Conservation (phyloP, 2,797 vertebrate genomes). For the Coreius guichenoti region DNA sequence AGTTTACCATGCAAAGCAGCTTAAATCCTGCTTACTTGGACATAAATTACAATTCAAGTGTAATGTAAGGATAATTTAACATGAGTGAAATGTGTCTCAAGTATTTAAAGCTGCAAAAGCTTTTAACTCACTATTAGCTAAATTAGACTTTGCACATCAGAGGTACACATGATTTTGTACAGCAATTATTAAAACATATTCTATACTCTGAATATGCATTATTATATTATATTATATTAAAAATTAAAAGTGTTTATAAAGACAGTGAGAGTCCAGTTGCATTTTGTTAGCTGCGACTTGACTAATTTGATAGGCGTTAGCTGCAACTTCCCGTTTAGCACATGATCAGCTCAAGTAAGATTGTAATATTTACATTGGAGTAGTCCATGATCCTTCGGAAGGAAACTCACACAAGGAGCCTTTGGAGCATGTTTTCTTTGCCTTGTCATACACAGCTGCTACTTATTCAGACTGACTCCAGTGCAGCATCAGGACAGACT, state of each 20-base stretch:
- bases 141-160: constrained; percentile 15
- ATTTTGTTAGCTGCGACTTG: constrained; percentile 63
- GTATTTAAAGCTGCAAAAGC: constrained; percentile 28
- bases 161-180: background rate
- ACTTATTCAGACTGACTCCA: constrained; percentile 65
- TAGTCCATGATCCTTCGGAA: constrained; percentile 66
- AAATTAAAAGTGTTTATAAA: constrained; percentile 44
- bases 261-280: constrained; percentile 68
- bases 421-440: constrained; percentile 73
- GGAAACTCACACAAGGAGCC: constrained; percentile 67
- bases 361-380: constrained; percentile 73
- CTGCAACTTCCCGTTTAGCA: constrained; percentile 74
- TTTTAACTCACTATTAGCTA: constrained; percentile 43
- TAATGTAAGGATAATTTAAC: constrained; percentile 45
- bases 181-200: background rate
- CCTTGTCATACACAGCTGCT: constrained; percentile 74
- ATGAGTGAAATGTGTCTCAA: constrained; percentile 37
- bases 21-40: constrained; percentile 52
- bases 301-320: constrained; percentile 63
- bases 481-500: constrained; percentile 36
- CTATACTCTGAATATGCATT: background rate
- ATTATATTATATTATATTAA: background rate
- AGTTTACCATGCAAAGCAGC: constrained; percentile 45
- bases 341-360: constrained; percentile 61
- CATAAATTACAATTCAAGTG: constrained; percentile 46